Conservation (phyloP, 2,888 invertebrate genomes). For the Embidobia sp. region DNA sequence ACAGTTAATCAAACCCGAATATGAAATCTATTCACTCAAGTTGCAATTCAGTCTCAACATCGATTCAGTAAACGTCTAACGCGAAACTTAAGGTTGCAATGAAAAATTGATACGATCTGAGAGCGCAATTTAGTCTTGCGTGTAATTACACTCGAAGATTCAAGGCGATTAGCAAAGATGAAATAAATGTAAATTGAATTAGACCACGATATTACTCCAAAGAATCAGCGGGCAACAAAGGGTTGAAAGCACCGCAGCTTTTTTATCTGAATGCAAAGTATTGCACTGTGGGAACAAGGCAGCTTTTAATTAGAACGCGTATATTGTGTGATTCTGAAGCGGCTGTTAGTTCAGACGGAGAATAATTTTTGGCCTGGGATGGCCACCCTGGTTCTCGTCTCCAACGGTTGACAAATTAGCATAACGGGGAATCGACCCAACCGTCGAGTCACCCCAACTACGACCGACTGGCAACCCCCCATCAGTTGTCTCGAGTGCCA, state of each 20-base stretch:
- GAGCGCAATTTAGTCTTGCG: conserved; percentile 10
- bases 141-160: conserved; percentile 47
- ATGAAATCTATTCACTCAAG: no score
- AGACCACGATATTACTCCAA: conserved; percentile 29
- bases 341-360: conserved; percentile 63
- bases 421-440: conserved; percentile 80
- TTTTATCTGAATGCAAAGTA: conserved; percentile 55
- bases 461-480: conserved; percentile 69
- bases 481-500: conserved; percentile 78
- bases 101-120: conserved; percentile 48
- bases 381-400: conserved; percentile 69
- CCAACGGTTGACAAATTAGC: conserved; percentile 81
- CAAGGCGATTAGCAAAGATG: conserved; percentile 42
- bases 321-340: conserved; percentile 55
- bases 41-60: no score
- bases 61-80: no score
- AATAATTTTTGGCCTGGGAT: conserved; percentile 73
- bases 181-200: conserved; percentile 51
- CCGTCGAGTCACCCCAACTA: conserved; percentile 76
- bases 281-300: conserved; percentile 65
- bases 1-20: no score
- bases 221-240: conserved; percentile 48
- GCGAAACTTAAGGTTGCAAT: no score
- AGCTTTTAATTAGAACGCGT: conserved; percentile 65
- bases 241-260: conserved; percentile 46